Evolutionary conservation across 2,888 invertebrate genomes (phyloP), one percentile per base, ranked within the genome.

Genomic region (Ashinkailepas kermadecensis): DNA sequence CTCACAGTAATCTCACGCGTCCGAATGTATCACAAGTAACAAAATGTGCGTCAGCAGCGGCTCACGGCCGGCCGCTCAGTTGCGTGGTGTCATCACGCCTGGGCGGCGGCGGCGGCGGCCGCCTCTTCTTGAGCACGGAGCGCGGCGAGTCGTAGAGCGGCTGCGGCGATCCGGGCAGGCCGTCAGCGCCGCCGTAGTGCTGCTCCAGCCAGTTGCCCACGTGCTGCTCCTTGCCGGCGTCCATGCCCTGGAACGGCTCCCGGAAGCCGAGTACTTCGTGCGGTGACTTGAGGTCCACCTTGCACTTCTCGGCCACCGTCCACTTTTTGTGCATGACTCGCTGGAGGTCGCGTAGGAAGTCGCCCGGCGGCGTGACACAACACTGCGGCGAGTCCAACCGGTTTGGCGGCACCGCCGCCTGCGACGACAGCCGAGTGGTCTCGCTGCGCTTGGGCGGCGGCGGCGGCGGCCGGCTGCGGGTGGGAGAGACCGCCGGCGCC

Each of bases 271-370:
- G 90, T 4, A 96, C 95, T 87, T 96, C 95, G 86, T 95, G 95
- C 0, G 96, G 95, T 67, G 94, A 94, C 1, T 95, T 94, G n/a
- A 93, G 92, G 87, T 96, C 95, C 56, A 93, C 88, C 87, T 95
- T 94, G 86, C 96, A 95, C 87, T 96, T 96, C 86, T 96, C 95
- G 7, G 96, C 95, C 0, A 96, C 95, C 86, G 95, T 94, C 94
- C 94, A 94, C 86, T 96, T 96, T 86, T 95, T 95, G 84, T 94
- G 91, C 94, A 96, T 96, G 0, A 96, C 96, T 81, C 95, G 90
- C 86, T 96, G 96, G 80, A 96, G 89, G 87, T 96, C 96, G 86
- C 94, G 93, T 78, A 96, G 89, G 86, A 96, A 96, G 82, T 94
- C 94, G 57, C 92, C 85, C 13, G 88, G 88, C 84, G 82, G 87